These are phyloP conservation scores for Penaeus indicus DNA, from an alignment of 1,140 invertebrate species.

Conservation along the genomic window DNA sequence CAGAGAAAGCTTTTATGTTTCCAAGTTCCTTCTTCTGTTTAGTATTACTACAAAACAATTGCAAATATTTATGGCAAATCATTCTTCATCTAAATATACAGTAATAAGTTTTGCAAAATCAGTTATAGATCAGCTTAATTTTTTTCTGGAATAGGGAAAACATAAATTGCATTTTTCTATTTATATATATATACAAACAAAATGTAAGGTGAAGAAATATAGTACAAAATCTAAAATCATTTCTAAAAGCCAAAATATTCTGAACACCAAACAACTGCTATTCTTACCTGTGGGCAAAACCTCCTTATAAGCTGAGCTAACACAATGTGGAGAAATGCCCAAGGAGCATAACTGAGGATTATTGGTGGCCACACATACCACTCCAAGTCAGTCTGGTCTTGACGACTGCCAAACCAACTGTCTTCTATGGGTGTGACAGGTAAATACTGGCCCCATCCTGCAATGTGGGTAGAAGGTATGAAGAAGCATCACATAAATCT, in stretches of 20 bases:
- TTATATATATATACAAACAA: too few relatives aligned
- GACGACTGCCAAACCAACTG: conserved; percentile 53
- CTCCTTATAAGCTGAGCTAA: conserved; percentile 43
- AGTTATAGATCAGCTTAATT: too few relatives aligned
- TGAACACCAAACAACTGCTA: too few relatives aligned
- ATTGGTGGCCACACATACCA: conserved; percentile 62
- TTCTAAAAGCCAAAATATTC: too few relatives aligned
- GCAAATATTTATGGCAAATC: background rate
- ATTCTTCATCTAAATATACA: background rate
- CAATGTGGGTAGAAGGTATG: background rate
- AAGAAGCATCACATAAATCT: background rate
- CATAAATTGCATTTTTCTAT: too few relatives aligned
- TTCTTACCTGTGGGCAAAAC: conserved; percentile 47
- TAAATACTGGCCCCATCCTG: conserved; percentile 60
- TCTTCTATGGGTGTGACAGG: conserved; percentile 38
- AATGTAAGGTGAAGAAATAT: too few relatives aligned
- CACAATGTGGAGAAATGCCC: conserved; percentile 35
- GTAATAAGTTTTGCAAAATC: too few relatives aligned
- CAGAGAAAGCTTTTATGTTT: background rate
- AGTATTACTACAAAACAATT: background rate
- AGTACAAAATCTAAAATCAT: too few relatives aligned
- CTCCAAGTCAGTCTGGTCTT: conserved; percentile 61
- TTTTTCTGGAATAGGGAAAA: too few relatives aligned
- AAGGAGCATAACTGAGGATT: conserved; percentile 50
- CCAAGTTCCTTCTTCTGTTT: background rate